A percentile compares a stretch with the other conserved stretches of the same genome.
Conservation (phyloP, 2,113 vertebrate genomes). For the Oncorhynchus clarkii region DNA sequence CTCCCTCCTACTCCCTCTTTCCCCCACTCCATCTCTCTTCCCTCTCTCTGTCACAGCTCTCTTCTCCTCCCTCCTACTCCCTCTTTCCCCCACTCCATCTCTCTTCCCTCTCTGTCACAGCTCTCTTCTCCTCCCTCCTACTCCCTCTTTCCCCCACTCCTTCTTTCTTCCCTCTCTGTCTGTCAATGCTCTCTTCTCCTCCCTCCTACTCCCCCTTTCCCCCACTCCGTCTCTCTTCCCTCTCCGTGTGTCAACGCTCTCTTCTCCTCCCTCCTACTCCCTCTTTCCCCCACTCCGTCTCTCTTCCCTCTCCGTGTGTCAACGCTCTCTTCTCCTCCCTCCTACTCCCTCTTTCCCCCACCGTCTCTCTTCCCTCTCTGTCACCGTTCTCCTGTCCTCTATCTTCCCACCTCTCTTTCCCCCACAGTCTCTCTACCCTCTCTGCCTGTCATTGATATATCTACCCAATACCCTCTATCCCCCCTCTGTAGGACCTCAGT, state of each 20-base stretch:
- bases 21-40: neutral
- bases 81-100: neutral
- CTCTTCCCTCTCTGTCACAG: neutral
- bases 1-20: slow-evolving; percentile 24
- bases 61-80: slow-evolving; percentile 33
- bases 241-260: too few relatives aligned
- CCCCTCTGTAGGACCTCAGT: too few relatives aligned
- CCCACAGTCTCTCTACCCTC: neutral
- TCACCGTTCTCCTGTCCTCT: slow-evolving; percentile 6
- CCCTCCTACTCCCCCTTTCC: slow-evolving; percentile 21
- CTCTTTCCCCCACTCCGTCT: too few relatives aligned
- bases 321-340: slow-evolving; percentile 30
- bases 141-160: too few relatives aligned
- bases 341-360: slow-evolving; percentile 9
- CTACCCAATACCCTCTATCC: too few relatives aligned
- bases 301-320: too few relatives aligned
- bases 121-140: too few relatives aligned
- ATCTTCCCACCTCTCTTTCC: slow-evolving; percentile 5
- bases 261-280: too few relatives aligned
- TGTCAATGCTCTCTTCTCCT: slow-evolving; percentile 19
- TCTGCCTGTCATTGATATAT: too few relatives aligned
- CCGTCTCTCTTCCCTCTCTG: neutral
- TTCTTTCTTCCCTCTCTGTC: too few relatives aligned
- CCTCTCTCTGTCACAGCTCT: slow-evolving; percentile 23
- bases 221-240: neutral